A percentile compares a stretch with the other conserved stretches of the same genome.
Evolutionary conservation across 2,113 vertebrate genomes (phyloP).

Genomic region (Proteles cristata): DNA sequence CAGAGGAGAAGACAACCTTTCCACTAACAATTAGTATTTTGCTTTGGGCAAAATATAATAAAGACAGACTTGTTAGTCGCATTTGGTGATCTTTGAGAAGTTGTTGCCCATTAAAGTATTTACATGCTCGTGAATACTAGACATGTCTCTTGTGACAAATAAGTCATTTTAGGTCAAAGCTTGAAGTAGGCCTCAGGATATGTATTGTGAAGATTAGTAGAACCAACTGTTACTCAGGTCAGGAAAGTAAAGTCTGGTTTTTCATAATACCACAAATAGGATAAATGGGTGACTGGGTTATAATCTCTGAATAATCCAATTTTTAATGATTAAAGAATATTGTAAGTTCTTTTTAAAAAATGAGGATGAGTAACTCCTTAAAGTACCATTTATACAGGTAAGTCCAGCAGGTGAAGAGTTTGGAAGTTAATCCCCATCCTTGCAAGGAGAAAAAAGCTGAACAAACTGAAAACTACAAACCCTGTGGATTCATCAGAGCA

Average conservation of each 20-base stretch:
- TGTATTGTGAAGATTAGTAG: background rate
- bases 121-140: background rate
- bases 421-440: background rate
- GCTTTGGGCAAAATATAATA: background rate
- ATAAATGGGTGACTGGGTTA: background rate
- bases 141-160: background rate
- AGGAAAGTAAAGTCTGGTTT: background rate
- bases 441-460: background rate
- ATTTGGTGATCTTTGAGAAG: background rate
- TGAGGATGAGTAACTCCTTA: background rate
- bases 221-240: background rate
- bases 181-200: background rate
- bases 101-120: background rate
- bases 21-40: background rate
- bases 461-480: background rate
- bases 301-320: background rate
- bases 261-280: background rate
- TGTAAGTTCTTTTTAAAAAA: background rate
- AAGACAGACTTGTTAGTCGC: background rate
- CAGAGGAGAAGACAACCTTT: background rate
- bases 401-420: background rate
- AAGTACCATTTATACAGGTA: background rate
- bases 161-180: background rate
- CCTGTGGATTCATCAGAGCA: background rate
- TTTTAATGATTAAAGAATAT: constrained; percentile 21